phyloP scores from a whole-genome alignment of 2,113 vertebrate genomes.

The Plecturocebus donacophilus region DNA sequence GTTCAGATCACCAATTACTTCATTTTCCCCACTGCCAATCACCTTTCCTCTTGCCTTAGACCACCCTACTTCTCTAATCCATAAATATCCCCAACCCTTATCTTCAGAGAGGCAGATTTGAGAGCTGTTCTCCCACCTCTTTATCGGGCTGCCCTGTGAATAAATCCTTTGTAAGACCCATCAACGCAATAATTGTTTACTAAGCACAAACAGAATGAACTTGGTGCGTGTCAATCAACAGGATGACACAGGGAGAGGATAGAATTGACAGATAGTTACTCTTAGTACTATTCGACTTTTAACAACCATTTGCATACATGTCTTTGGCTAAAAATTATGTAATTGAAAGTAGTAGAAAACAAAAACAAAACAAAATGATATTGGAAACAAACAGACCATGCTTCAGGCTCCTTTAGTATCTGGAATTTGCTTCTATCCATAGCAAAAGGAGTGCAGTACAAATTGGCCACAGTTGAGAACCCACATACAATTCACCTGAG shows the following conservation, averaged over 20 bases:
- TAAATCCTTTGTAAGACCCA: background rate
- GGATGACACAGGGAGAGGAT: background rate
- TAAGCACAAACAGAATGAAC: background rate
- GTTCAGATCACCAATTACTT: background rate
- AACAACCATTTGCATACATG: background rate
- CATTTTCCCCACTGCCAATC: background rate
- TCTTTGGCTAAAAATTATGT: background rate
- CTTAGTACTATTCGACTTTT: background rate
- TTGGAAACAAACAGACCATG: background rate
- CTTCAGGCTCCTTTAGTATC: background rate
- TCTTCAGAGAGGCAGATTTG: background rate
- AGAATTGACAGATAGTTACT: background rate
- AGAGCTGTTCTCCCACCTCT: background rate
- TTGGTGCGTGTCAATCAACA: background rate
- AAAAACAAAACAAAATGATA: background rate
- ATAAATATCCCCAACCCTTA: background rate
- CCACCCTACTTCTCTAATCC: background rate
- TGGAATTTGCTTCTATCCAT: background rate
- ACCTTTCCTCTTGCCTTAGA: background rate
- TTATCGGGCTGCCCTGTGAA: background rate
- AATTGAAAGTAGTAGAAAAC: background rate
- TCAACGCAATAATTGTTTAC: background rate
- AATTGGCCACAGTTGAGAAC: background rate
- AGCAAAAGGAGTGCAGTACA: too few relatives aligned
- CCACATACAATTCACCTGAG: background rate